Conservation (phyloP, 2,797 vertebrate genomes). For the Brotula barbata region DNA sequence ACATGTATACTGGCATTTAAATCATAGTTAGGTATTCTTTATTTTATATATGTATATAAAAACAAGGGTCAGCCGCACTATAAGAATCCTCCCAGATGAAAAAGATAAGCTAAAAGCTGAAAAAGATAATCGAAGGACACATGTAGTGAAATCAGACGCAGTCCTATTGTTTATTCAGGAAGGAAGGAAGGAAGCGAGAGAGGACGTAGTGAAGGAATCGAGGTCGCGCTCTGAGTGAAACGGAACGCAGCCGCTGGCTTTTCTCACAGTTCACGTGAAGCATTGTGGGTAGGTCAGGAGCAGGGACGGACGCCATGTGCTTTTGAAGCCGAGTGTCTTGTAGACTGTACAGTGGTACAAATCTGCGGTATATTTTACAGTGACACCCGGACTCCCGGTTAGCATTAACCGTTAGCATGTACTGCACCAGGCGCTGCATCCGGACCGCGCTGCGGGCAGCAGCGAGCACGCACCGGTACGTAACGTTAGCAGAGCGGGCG, state of each 20-base stretch:
- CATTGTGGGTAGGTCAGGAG: constrained; percentile 81
- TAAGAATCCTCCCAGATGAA: too few species aligned
- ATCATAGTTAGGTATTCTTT: too few species aligned
- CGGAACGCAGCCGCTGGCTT: constrained; percentile 25
- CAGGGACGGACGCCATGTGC: constrained; percentile 81
- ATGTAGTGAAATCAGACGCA: too few species aligned
- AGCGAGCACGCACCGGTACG: constrained; percentile 71
- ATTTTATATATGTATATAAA: too few species aligned
- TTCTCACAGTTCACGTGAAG: constrained; percentile 51
- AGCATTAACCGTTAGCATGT: constrained; percentile 63
- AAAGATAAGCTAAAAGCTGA: too few species aligned
- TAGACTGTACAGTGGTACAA: not conserved
- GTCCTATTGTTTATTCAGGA: too few species aligned
- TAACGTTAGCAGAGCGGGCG: not conserved
- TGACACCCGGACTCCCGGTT: constrained; percentile 7
- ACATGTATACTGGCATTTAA: too few species aligned
- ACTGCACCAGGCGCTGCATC: constrained; percentile 74
- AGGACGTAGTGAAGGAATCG: too few species aligned
- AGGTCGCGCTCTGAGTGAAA: too few species aligned
- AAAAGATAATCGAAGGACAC: too few species aligned
- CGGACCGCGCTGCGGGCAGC: constrained; percentile 71
- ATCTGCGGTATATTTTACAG: not conserved
- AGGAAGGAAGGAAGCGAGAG: not conserved
- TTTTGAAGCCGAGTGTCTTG: constrained; percentile 54
- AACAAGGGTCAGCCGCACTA: too few species aligned